Conservation (phyloP, 2,797 vertebrate genomes). For the Adrianichthys oophorus region DNA sequence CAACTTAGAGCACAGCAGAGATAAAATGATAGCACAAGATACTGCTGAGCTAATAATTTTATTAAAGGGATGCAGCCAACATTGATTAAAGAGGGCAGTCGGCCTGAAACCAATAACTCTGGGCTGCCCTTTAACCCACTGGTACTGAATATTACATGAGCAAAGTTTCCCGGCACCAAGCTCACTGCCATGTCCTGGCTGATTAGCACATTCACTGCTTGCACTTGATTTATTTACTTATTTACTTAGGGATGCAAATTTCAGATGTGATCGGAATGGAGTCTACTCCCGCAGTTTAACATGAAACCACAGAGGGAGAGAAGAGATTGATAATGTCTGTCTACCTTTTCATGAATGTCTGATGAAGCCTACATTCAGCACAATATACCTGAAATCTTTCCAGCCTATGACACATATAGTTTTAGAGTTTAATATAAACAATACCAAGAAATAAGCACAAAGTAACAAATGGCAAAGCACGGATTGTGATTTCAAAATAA, state of each 20-base stretch:
- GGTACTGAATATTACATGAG: constrained; percentile 87
- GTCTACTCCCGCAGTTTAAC: constrained; percentile 66
- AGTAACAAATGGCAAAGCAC: neutral
- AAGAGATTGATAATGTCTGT: constrained; percentile 81
- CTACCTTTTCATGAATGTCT: constrained; percentile 81
- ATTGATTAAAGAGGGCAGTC: constrained; percentile 87
- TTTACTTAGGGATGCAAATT: constrained; percentile 88
- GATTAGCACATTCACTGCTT: constrained; percentile 82
- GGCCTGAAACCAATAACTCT: constrained; percentile 86
- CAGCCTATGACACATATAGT: constrained; percentile 21
- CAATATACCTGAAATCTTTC: constrained; percentile 48
- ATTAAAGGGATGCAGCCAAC: constrained; percentile 86
- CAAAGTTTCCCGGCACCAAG: constrained; percentile 82
- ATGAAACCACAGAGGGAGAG: constrained; percentile 73
- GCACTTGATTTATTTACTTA: constrained; percentile 86
- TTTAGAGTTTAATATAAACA: constrained; percentile 6
- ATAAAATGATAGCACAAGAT: constrained; percentile 82
- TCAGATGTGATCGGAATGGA: constrained; percentile 77
- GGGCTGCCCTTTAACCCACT: constrained; percentile 82
- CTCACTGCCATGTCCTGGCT: constrained; percentile 74
- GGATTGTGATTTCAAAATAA: neutral
- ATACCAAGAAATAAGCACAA: neutral
- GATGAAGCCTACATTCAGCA: constrained; percentile 66
- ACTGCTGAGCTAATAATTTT: constrained; percentile 88
- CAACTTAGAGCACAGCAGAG: constrained; percentile 77